A percentile compares a stretch with the other conserved stretches of the same genome.
Conservation (phyloP, 1,140 invertebrate genomes). For the Nixonia krombeini region DNA sequence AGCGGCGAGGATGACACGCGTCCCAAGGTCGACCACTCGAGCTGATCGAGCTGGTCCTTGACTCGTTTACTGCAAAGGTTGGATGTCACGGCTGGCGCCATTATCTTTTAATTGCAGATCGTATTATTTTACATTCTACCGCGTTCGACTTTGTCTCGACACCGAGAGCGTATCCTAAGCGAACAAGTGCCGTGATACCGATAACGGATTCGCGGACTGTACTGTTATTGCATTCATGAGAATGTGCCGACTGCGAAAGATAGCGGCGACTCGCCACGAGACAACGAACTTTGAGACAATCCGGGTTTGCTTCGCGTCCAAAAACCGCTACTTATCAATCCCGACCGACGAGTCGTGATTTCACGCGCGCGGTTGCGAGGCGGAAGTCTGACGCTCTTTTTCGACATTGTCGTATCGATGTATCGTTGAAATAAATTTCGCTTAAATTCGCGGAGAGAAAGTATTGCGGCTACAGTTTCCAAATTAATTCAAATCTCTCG, state of each 20-base stretch:
- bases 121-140: slow-evolving; percentile 12
- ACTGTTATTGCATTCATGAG: slow-evolving; percentile 60
- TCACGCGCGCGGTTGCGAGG: too few relatives aligned
- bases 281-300: background rate
- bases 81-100: slow-evolving; percentile 36
- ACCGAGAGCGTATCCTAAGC: slow-evolving; percentile 43
- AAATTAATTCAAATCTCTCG: too few relatives aligned
- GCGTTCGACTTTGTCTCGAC: slow-evolving; percentile 29
- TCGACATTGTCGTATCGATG: background rate
- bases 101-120: slow-evolving; percentile 35
- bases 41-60: slow-evolving; percentile 39
- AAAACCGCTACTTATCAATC: too few relatives aligned
- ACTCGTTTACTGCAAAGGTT: slow-evolving; percentile 47
- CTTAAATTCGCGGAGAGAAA: too few relatives aligned
- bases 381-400: too few relatives aligned
- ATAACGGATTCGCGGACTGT: slow-evolving; percentile 63
- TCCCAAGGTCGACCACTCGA: slow-evolving; percentile 46
- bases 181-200: slow-evolving; percentile 33
- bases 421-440: background rate
- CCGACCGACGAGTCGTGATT: too few relatives aligned
- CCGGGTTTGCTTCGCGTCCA: too few relatives aligned
- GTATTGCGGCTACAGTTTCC: too few relatives aligned
- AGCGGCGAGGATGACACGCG: slow-evolving; percentile 36
- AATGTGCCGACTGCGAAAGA: slow-evolving; percentile 24
- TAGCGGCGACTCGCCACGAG: background rate